Percentiles rank a stretch among this genome's conserved stretches.
Conservation (phyloP, 2,888 invertebrate genomes). For the Ormyrus pomaceus region DNA sequence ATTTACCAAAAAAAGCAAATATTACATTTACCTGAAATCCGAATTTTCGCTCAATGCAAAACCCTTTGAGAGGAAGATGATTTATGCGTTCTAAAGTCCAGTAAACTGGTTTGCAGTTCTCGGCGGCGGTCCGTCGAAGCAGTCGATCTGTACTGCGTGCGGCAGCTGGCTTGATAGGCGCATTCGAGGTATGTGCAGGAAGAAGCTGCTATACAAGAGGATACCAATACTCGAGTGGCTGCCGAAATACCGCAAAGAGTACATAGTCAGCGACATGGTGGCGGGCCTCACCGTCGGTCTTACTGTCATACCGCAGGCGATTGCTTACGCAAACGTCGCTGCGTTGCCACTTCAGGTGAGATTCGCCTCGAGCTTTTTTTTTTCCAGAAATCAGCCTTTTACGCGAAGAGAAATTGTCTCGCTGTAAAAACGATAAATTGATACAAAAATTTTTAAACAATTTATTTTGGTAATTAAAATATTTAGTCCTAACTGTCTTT, state of each 20-base stretch:
- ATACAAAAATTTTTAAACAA: too few relatives aligned
- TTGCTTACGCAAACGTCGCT: conserved; percentile 88
- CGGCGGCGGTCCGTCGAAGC: not conserved
- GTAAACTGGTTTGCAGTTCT: conserved; percentile 26
- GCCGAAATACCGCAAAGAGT: conserved; percentile 81
- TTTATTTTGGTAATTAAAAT: too few relatives aligned
- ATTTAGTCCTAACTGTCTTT: too few relatives aligned
- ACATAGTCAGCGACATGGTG: conserved; percentile 85
- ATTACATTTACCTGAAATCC: too few relatives aligned
- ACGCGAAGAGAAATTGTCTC: too few relatives aligned
- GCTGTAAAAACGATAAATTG: too few relatives aligned
- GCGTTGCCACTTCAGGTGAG: conserved; percentile 83
- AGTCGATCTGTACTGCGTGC: conserved; percentile 60
- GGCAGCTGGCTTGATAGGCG: conserved; percentile 75
- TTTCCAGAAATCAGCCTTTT: too few relatives aligned
- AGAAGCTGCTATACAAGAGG: conserved; percentile 80
- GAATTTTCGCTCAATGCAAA: too few relatives aligned
- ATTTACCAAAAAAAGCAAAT: too few relatives aligned
- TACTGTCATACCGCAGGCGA: conserved; percentile 90
- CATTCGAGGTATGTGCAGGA: conserved; percentile 78
- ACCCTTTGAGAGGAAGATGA: not conserved
- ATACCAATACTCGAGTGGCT: conserved; percentile 84
- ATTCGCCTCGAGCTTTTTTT: conserved; percentile 14
- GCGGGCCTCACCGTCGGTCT: conserved; percentile 89
- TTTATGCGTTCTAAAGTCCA: not conserved